These are phyloP conservation scores for Lochmaea capreae DNA, from an alignment of 2,888 invertebrate species.

Conservation along the genomic window DNA sequence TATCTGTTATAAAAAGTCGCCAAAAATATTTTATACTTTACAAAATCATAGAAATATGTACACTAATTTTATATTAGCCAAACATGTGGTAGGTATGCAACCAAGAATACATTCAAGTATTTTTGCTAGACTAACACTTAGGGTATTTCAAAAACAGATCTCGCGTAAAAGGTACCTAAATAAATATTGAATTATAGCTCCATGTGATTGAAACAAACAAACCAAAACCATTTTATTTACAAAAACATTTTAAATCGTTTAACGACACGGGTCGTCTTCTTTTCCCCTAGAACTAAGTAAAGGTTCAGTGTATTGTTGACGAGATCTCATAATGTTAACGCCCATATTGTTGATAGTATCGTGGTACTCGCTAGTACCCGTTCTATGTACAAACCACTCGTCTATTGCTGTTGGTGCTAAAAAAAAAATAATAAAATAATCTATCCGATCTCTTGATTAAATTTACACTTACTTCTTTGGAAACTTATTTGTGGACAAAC, in stretches of 20 bases:
- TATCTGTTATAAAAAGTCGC: too few relatives aligned
- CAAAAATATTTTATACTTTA: too few relatives aligned
- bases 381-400: conserved; percentile 69
- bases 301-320: conserved; percentile 74
- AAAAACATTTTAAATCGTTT: neutral
- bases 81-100: too few relatives aligned
- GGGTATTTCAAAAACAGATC: too few relatives aligned
- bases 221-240: neutral
- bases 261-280: conserved; percentile 68
- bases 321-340: conserved; percentile 70
- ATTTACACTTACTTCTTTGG: conserved; percentile 55
- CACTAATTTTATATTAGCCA: too few relatives aligned
- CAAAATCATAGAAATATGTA: too few relatives aligned
- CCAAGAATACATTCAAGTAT: too few relatives aligned
- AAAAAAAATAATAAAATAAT: conserved; percentile 28
- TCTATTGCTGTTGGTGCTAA: conserved; percentile 66
- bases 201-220: too few relatives aligned
- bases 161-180: too few relatives aligned
- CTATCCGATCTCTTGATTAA: neutral
- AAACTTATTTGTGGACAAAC: conserved; percentile 64
- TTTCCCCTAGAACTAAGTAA: conserved; percentile 72
- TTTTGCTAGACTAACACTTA: too few relatives aligned
- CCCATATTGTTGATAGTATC: conserved; percentile 73
- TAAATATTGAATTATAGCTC: too few relatives aligned
- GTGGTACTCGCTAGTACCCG: conserved; percentile 73